These are phyloP conservation scores for Phengaris alcon DNA, from an alignment of 2,888 invertebrate genomes.

Conservation along the genomic window DNA sequence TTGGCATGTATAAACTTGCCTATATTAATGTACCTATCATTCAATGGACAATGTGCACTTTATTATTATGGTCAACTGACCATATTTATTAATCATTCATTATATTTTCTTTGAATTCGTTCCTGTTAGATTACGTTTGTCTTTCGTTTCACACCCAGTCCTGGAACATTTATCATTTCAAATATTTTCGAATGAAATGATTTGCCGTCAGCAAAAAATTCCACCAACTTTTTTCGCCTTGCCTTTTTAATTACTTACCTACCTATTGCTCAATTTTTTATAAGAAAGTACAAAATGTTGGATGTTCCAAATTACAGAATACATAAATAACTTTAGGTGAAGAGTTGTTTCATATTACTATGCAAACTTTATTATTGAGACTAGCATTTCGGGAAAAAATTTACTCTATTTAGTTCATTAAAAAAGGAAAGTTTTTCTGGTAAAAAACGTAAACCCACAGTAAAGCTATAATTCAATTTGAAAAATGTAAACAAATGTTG, in stretches of 20 bases:
- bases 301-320: slow-evolving; percentile 25
- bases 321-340: slow-evolving; percentile 18
- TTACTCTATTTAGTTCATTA: background rate
- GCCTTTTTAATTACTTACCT: slow-evolving; percentile 4
- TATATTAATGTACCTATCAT: no score
- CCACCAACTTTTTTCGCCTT: background rate
- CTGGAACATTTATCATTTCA: background rate
- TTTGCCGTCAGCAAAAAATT: background rate
- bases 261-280: slow-evolving; percentile 2
- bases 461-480: background rate
- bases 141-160: background rate
- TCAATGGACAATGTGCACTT: no score
- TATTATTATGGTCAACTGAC: no score
- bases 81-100: no score
- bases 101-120: no score
- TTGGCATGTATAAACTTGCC: no score
- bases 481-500: background rate
- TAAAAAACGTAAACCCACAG: background rate
- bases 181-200: slow-evolving; percentile 2
- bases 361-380: slow-evolving; percentile 27
- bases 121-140: no score
- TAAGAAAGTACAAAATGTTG: slow-evolving; percentile 2
- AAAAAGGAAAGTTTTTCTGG: background rate
- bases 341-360: slow-evolving; percentile 31
- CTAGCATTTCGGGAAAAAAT: slow-evolving; percentile 7